phyloP scores from a whole-genome alignment of 2,797 vertebrate species.

The Pseudotriccus pelzelni region DNA sequence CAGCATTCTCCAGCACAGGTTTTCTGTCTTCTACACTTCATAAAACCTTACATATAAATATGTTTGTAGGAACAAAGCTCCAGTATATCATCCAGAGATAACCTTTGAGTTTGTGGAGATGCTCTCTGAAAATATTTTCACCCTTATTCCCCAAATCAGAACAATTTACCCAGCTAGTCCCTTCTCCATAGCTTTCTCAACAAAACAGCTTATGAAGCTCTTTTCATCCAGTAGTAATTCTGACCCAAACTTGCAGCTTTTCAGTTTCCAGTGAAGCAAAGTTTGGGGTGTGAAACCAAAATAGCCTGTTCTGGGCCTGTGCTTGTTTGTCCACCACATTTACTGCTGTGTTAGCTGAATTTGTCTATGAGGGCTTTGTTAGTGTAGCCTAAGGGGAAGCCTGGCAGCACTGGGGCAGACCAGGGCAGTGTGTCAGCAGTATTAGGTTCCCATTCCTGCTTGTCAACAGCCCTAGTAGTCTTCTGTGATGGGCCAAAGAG shows the following conservation, averaged over 20 bases:
- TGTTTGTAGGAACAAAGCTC: not conserved
- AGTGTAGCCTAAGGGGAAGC: accelerated
- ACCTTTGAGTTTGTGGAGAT: not conserved
- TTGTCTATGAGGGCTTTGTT: not conserved
- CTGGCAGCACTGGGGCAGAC: not conserved
- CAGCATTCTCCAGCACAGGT: not conserved
- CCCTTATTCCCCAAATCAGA: not conserved
- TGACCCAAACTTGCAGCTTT: not conserved
- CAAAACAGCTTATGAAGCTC: not conserved
- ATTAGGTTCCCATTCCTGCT: not conserved
- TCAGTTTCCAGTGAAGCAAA: not conserved
- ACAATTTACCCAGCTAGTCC: not conserved
- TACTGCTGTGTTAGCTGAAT: accelerated
- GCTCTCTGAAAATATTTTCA: not conserved
- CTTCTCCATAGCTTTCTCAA: not conserved
- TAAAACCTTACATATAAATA: not conserved
- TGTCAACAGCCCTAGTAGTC: accelerated
- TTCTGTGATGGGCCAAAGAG: not conserved
- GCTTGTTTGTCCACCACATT: not conserved
- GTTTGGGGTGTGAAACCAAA: not conserved
- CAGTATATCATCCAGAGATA: not conserved
- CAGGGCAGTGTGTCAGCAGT: not conserved
- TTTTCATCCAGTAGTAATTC: not conserved
- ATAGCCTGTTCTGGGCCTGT: not conserved
- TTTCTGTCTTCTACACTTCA: not conserved